Evolutionary conservation across 64 coral and sea anemone genomes (phyloP).

Genomic region (Hydrozoanthus tunicans): DNA sequence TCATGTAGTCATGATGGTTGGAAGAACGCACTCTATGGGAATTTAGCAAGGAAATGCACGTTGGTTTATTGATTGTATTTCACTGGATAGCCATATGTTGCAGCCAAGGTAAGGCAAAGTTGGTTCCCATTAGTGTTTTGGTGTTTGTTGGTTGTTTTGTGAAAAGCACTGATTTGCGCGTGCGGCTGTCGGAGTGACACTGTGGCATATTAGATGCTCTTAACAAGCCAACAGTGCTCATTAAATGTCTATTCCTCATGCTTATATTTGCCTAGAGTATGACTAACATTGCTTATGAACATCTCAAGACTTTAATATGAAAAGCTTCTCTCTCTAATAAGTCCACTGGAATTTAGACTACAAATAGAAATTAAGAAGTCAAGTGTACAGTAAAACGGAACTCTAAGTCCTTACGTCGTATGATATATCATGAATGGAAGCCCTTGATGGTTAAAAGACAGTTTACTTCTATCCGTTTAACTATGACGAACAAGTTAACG

Average conservation of each 20-base stretch:
- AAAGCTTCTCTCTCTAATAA: background rate
- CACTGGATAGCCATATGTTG: slow-evolving; percentile 52
- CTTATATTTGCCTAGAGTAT: slow-evolving; percentile 26
- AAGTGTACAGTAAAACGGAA: slow-evolving; percentile 7
- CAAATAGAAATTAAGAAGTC: slow-evolving; percentile 23
- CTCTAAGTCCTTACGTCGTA: background rate
- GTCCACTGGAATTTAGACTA: slow-evolving; percentile 10
- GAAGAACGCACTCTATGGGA: slow-evolving; percentile 23
- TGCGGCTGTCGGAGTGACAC: background rate
- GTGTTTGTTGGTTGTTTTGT: slow-evolving; percentile 14
- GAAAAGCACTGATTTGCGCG: slow-evolving; percentile 42
- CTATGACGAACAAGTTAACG: background rate
- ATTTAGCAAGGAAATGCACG: slow-evolving; percentile 61
- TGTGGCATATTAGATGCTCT: background rate
- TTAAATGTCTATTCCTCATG: slow-evolving; percentile 17
- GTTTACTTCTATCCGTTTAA: background rate
- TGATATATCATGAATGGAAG: background rate
- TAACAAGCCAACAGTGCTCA: background rate
- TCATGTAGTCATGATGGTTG: slow-evolving; percentile 46
- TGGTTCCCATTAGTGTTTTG: background rate
- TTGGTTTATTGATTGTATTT: slow-evolving; percentile 43
- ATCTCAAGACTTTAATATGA: background rate
- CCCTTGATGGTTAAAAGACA: too few species aligned
- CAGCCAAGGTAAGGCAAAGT: slow-evolving; percentile 46
- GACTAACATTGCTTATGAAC: slow-evolving; percentile 40